Base-by-base conservation (phyloP, 30 jellyfish, hydroid and myxozoan genomes). In the Nemopilema nomurai region DNA sequence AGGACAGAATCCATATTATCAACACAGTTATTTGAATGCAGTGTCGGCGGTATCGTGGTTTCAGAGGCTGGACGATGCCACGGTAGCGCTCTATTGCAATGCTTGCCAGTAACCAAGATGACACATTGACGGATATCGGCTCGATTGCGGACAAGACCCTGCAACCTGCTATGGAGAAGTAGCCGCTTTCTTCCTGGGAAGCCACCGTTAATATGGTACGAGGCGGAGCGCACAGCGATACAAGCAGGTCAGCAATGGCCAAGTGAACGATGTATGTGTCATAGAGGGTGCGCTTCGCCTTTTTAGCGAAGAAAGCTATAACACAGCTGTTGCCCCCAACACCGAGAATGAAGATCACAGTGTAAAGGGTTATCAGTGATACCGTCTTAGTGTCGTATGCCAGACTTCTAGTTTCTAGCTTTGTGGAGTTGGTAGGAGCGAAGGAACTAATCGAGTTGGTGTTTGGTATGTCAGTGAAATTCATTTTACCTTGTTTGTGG, bases 41-140 rank as follows among this genome's bases (percentile, higher is more conserved):
- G n/a, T 41, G 19, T 18, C 83, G 87, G 17, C 84, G 82, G 80
- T 30, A 74, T 62, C 93, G 82, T 68, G 83, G 82, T 62, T 75
- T 65, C 51, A 85, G 79, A n/a, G 96, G 96, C n/a, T 63, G 80
- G 0, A 76, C 86, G 66, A 88, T 88, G 51, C 96, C 96, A 24
- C 89, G 85, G 62, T 88, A 88, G 24, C 96, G 84, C 52, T 88
- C 96, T 18, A 71, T 49, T 21, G 96, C 96, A 20, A 88, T 88
- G 85, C 92, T 88, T 18, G 91, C 68, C 17, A 88, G 69, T 28
- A 88, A 71, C 96, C 96, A 88, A 1, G 96, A 68, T 20, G 96
- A 88, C 6, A 79, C 96, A 65, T 88, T 88, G 27, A 88, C 96
- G 0, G 90, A 52, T 17, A 88, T 49, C 28, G 96, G 96, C 53